Base-by-base conservation (phyloP, 2,888 invertebrate species). In the Macrosoma leucophasiata region DNA sequence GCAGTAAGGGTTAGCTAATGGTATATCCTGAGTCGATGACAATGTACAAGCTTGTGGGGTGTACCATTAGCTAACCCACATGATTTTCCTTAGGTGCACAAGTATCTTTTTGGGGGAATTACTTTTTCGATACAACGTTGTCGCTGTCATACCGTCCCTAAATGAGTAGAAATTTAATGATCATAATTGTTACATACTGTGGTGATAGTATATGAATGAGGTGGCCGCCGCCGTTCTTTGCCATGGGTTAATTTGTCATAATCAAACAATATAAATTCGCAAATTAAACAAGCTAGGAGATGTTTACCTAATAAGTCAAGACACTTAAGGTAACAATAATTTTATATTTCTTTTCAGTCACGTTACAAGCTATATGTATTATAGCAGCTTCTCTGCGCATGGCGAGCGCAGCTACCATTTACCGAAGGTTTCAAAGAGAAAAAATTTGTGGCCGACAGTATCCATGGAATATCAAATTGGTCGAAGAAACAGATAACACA, bases 401-500 rank as follows among this genome's bases (percentile, higher is more conserved):
- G 77, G 89, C 93, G 1, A 86, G 88, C 33, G 89, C 90, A 20
- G 91, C 91, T 9, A 88, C 90, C 13, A 77, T 88, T 13, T 93
- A 90, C 56, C 90, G 93, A 67, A 86, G 92, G 57, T 93, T 93
- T 58, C 92, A 92, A 70, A 89, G 92, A 46, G 92, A 93, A 70
- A 90, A 91, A 53, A 58, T 90, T 17, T 88, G 88, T 30, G 93
- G 93, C 0, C 86, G 89, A 26, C 86, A 85, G 55, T 90, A 92
- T 64, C 93, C 93, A 2, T 94, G 93, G 93, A 86, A 86, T 12
- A 52, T 52, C 19, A 50, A 27, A 13, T 17, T 11, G 1, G 21
- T 4, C 10, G n/a, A 17, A 17, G 6, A 50, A 15, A 29, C 41
- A 5, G 48, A 59, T 21, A 26, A 37, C 4, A 31, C 13, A 12